These are phyloP conservation scores for Isotomurus palustris DNA, from an alignment of 2,888 invertebrate species.

Conservation along the genomic window DNA sequence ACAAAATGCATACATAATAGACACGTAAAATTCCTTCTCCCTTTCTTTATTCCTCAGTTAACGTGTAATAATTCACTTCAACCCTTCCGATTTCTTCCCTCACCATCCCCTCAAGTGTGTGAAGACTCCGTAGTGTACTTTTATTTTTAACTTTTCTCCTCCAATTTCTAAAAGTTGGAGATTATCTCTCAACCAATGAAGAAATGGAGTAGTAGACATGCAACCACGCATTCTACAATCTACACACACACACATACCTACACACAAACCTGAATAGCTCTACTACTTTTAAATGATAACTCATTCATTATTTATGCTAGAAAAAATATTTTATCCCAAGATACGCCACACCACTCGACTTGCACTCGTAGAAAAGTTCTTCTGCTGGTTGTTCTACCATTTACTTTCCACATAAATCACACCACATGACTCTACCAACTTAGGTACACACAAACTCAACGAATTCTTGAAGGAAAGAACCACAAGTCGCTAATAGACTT, in stretches of 20 bases:
- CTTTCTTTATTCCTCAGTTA: not conserved
- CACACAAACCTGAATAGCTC: not conserved
- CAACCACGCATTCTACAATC: too few species aligned
- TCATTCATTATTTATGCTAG: constrained; percentile 45
- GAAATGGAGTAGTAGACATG: not conserved
- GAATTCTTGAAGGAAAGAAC: too few species aligned
- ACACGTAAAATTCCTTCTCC: not conserved
- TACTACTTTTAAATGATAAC: constrained; percentile 30
- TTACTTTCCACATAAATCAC: constrained; percentile 47
- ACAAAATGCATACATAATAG: not conserved
- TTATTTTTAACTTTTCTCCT: not conserved
- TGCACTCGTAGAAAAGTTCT: constrained; percentile 27
- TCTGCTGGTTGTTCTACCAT: constrained; percentile 39
- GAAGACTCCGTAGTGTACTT: not conserved
- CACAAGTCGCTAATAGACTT: too few species aligned
- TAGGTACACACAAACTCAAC: not conserved
- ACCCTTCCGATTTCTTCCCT: not conserved
- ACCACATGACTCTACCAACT: constrained; percentile 39
- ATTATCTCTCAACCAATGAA: too few species aligned
- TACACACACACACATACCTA: not conserved
- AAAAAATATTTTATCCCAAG: too few species aligned
- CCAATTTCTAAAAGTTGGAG: not conserved
- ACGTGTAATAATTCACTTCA: not conserved
- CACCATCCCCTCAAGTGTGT: too few species aligned
- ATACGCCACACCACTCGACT: too few species aligned